phyloP scores from a whole-genome alignment of 1,140 invertebrate species.

The Drosophila equinoxialis region DNA sequence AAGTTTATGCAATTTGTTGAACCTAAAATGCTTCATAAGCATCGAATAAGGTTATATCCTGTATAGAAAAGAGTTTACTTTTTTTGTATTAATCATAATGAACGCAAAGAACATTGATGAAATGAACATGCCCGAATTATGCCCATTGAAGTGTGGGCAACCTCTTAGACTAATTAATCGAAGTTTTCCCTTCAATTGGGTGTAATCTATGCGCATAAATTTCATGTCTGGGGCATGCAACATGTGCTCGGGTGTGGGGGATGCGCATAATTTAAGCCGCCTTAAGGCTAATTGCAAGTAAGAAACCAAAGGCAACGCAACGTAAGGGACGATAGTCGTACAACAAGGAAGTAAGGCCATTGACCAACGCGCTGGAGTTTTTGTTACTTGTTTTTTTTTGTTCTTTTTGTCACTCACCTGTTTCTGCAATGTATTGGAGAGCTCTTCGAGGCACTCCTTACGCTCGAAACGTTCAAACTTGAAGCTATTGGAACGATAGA shows the following conservation, averaged over 20 bases:
- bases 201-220: constrained; percentile 76
- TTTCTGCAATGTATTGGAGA: constrained; percentile 84
- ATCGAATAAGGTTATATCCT: neutral
- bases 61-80: too few species aligned
- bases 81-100: too few species aligned
- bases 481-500: constrained; percentile 92
- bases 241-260: constrained; percentile 49
- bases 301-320: too few species aligned
- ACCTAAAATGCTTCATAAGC: neutral
- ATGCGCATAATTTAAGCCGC: constrained; percentile 41
- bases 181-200: constrained; percentile 51
- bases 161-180: constrained; percentile 52
- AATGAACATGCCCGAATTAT: too few species aligned
- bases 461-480: constrained; percentile 92
- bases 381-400: too few species aligned
- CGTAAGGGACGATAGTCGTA: too few species aligned
- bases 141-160: neutral
- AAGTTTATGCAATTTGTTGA: constrained; percentile 59
- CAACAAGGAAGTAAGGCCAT: constrained; percentile 20
- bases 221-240: constrained; percentile 48
- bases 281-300: constrained; percentile 7
- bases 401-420: constrained; percentile 82
- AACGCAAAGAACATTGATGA: too few species aligned
- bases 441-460: constrained; percentile 85
- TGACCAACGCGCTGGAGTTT: neutral